Conservation (phyloP, 2,888 invertebrate genomes). For the Diaperis boleti region DNA sequence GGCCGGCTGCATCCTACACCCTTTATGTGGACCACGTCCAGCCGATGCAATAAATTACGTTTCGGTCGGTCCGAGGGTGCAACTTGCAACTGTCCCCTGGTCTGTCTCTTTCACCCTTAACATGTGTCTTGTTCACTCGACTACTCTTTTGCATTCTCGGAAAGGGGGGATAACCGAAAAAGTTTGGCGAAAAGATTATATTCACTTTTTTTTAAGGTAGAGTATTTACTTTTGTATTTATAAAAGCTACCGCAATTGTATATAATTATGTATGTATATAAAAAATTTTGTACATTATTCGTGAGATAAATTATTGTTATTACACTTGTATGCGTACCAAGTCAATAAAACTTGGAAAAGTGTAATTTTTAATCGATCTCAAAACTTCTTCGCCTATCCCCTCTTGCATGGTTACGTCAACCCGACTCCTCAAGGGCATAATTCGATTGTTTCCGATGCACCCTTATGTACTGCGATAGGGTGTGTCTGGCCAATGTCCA, state of each 20-base stretch:
- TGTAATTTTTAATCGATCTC: no score
- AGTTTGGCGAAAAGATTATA: no score
- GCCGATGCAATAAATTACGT: constrained; percentile 61
- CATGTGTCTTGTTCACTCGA: constrained; percentile 38
- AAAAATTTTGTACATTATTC: no score
- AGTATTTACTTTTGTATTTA: no score
- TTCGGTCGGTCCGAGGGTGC: constrained; percentile 55
- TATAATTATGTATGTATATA: no score
- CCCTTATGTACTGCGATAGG: constrained; percentile 52
- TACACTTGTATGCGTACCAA: no score
- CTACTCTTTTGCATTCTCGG: neutral
- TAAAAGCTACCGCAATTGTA: no score
- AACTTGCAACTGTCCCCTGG: constrained; percentile 55
- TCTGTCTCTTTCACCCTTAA: constrained; percentile 36
- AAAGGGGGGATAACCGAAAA: no score
- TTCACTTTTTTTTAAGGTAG: no score
- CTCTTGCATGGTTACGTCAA: constrained; percentile 16
- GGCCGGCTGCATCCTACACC: constrained; percentile 51
- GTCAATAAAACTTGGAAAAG: no score
- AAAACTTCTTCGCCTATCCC: no score
- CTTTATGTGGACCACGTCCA: constrained; percentile 61
- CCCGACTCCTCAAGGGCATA: constrained; percentile 18
- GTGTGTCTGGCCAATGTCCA: constrained; percentile 60
- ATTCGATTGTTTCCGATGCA: constrained; percentile 53
- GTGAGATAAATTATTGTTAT: no score